Percentiles rank a stretch among this genome's conserved stretches.
Evolutionary conservation across 2,113 vertebrate species (phyloP).

Genomic region (Conger conger): DNA sequence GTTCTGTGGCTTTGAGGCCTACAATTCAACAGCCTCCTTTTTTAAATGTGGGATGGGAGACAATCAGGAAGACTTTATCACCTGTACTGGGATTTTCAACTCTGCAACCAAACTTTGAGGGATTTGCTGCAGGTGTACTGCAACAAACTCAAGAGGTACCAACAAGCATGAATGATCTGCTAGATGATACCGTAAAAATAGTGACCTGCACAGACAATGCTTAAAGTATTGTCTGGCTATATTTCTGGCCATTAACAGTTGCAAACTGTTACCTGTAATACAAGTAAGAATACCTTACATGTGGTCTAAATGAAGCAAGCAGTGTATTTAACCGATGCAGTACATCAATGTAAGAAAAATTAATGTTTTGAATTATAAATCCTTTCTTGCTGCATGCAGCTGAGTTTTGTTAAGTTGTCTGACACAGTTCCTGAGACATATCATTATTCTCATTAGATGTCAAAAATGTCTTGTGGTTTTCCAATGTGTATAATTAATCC

Average conservation of each 20-base stretch:
- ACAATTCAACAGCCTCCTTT: not conserved
- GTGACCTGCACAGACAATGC: not conserved
- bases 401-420: not conserved
- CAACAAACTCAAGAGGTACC: not conserved
- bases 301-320: too few species aligned
- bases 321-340: too few species aligned
- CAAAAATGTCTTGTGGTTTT: not conserved
- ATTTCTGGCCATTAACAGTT: too few species aligned
- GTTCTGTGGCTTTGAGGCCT: constrained; percentile 1
- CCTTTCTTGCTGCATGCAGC: too few species aligned
- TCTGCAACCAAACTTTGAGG: not conserved
- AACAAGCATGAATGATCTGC: not conserved
- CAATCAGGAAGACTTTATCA: not conserved
- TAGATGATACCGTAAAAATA: not conserved
- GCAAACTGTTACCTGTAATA: too few species aligned
- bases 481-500: not conserved
- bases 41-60: not conserved
- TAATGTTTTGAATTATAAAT: too few species aligned
- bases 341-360: too few species aligned
- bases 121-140: too few species aligned
- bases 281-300: too few species aligned
- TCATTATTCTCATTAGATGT: too few species aligned
- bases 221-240: not conserved
- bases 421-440: too few species aligned
- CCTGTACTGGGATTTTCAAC: not conserved